Base-by-base conservation (phyloP, 2,113 vertebrate species). In the Setophaga petechia region DNA sequence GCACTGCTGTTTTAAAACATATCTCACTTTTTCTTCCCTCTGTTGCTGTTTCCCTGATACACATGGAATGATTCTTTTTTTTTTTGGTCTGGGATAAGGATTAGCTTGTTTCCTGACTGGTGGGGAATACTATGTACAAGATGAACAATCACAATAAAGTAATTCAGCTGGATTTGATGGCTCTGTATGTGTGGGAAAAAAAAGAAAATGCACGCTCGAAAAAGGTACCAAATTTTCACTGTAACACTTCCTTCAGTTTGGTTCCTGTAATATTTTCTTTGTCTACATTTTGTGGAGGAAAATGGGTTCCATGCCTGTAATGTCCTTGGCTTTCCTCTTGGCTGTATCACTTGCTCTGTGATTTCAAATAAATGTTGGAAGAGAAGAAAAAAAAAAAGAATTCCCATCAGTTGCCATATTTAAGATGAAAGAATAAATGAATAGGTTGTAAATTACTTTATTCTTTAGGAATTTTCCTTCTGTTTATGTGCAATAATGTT, bases 401-500 rank as follows among this genome's bases (percentile, higher is more conserved):
- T 94, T 93, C 84, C 61, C 85, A 93, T 96, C 79, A 91, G 76
- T 94, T 96, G 77, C 94, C 95, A 94, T 97, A 94, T 96, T 97
- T 97, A 97, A 96, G 93, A 93, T 94, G 69, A 97, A 97, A 97
- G 72, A 73, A 61, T 97, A 97, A 97, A 79, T 91, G 84, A 93
- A 82, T 97, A 97, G 95, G 31, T 94, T 97, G 96, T 97, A 97
- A 97, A 94, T 97, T 95, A 93, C 90, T 97, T 97, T 94, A 88
- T 92, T 96, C 93, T 96, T 96, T 96, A 95, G 93, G 91, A 92
- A 51, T 77, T 97, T 93, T 84, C 96, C 92, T 95, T 94, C 96
- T 93, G 94, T 97, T 98, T 96, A 90, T 97, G 98, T 98, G 98
- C 97, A 97, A 97, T 97, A 97, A 95, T 96, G 95, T 97, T 96